These are phyloP conservation scores for Sorex maritimensis DNA, from an alignment of 2,797 vertebrate genomes.

Conservation along the genomic window DNA sequence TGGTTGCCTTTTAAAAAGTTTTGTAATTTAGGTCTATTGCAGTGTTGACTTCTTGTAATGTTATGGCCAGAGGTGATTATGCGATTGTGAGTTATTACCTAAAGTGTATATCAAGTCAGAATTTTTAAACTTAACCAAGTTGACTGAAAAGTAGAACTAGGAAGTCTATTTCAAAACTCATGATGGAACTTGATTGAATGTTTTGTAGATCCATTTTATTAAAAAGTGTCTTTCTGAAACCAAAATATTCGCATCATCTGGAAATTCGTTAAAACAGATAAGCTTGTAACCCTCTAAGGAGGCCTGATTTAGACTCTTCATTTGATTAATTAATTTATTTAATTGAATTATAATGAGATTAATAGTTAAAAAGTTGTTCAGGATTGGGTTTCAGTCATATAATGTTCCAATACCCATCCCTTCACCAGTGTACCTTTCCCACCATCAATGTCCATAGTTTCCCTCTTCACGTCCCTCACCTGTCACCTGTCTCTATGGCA, in stretches of 20 bases:
- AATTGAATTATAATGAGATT: too few relatives aligned
- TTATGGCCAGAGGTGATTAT: background rate
- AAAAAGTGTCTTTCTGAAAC: background rate
- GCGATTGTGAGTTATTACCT: background rate
- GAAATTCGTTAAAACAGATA: conserved; percentile 2
- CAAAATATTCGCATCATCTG: background rate
- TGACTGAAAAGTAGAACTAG: background rate
- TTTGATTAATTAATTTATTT: too few relatives aligned
- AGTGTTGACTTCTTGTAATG: background rate
- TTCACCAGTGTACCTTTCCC: too few relatives aligned
- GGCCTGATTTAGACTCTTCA: background rate
- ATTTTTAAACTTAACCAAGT: background rate
- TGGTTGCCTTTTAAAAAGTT: background rate
- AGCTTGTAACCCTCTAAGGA: background rate
- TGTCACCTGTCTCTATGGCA: too few relatives aligned
- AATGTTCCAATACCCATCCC: too few relatives aligned
- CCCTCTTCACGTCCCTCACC: too few relatives aligned
- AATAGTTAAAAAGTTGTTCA: too few relatives aligned
- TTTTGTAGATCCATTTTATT: background rate
- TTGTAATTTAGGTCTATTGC: conserved; percentile 11
- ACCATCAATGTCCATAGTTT: too few relatives aligned
- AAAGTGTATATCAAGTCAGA: background rate
- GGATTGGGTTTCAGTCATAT: too few relatives aligned
- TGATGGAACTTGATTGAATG: background rate
- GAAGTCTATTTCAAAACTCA: background rate